phyloP scores from a whole-genome alignment of 2,888 invertebrate species.

The Eupithecia centaureata region DNA sequence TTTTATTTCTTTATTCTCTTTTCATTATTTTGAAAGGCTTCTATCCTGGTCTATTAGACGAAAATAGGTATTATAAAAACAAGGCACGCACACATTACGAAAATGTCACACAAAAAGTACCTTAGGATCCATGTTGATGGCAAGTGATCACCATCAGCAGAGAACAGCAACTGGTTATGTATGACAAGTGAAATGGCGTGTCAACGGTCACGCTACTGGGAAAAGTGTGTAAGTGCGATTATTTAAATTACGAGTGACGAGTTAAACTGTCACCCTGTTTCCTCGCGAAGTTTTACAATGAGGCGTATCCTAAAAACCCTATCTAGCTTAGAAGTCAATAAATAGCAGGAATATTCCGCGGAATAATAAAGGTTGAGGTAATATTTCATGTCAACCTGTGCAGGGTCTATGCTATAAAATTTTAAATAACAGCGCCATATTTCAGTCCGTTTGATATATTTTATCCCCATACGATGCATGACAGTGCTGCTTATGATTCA shows the following conservation, averaged over 20 bases:
- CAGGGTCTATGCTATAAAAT: too few species aligned
- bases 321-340: too few species aligned
- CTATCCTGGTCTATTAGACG: too few species aligned
- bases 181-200: slow-evolving; percentile 51
- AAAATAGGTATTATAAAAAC: neutral
- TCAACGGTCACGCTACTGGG: slow-evolving; percentile 48
- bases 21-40: too few species aligned
- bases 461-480: neutral
- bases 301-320: too few species aligned
- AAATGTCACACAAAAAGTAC: slow-evolving; percentile 34
- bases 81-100: neutral
- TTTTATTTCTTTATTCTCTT: too few species aligned
- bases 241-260: slow-evolving; percentile 46
- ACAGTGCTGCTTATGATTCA: neutral
- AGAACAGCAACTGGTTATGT: slow-evolving; percentile 57
- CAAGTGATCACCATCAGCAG: slow-evolving; percentile 52
- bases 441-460: too few species aligned
- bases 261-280: slow-evolving; percentile 27
- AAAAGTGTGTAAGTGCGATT: slow-evolving; percentile 53
- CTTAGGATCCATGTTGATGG: slow-evolving; percentile 65
- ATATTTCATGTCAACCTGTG: too few species aligned
- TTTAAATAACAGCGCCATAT: too few species aligned
- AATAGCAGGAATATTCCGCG: too few species aligned
- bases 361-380: too few species aligned
- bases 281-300: slow-evolving; percentile 41